phyloP scores from a whole-genome alignment of 2,888 invertebrate genomes.

The Neoascia interrupta region DNA sequence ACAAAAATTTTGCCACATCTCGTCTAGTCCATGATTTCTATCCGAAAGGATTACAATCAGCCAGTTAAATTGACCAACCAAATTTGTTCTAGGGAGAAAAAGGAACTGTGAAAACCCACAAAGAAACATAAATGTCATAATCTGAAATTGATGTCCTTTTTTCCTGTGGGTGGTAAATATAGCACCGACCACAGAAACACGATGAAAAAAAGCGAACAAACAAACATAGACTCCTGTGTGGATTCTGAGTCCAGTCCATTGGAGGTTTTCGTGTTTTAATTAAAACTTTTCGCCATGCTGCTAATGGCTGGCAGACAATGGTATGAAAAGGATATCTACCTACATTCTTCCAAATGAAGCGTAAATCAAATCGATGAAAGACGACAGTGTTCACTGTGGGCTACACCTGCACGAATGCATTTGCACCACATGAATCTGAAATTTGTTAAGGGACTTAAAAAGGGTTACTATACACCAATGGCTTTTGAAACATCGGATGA shows the following conservation, averaged over 20 bases:
- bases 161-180: background rate
- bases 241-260: conserved; percentile 8
- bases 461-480: no score
- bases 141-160: conserved; percentile 56
- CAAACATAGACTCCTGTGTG: conserved; percentile 13
- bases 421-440: conserved; percentile 3
- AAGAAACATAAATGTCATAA: conserved; percentile 51
- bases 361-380: conserved; percentile 39
- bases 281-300: conserved; percentile 13
- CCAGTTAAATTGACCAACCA: conserved; percentile 33
- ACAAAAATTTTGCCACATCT: background rate
- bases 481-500: conserved; percentile 5
- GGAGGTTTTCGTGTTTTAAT: conserved; percentile 28
- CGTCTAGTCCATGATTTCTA: conserved; percentile 18
- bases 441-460: conserved; percentile 18
- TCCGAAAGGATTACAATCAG: conserved; percentile 23
- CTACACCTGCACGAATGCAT: background rate
- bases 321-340: conserved; percentile 23
- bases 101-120: conserved; percentile 13
- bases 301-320: background rate
- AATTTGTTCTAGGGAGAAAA: background rate
- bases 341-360: conserved; percentile 44
- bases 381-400: conserved; percentile 28
- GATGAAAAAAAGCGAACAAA: background rate
- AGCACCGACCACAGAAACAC: background rate